Evolutionary conservation across 2,888 invertebrate genomes (phyloP), one percentile per base, ranked within the genome.

Genomic region (Oxycera nigricornis): DNA sequence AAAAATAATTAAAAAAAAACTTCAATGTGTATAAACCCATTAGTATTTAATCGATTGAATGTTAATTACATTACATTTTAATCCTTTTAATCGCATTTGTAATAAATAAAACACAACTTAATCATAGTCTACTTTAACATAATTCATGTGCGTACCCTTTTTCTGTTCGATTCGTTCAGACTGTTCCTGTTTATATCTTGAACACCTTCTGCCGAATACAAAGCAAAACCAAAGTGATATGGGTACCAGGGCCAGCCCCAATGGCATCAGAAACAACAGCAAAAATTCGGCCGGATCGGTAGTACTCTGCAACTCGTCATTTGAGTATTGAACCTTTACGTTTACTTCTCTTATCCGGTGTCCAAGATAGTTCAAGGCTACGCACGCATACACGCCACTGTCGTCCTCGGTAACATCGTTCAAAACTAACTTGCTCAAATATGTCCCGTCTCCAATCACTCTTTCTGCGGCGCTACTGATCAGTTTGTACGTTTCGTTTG

Each of bases 311-410:
- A 46, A 22, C 9, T 57, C 28, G 11, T 62, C 46, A 20, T 67
- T 30, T 1, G 57, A 11, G 20, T 28, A 14, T 17, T 74, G 14
- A 9, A 85, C 81, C 6, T 80, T 78, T n/a, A 85, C 77, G 75
- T 80, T 83, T 2, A 82, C 82, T 68, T 85, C 84, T 1, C 82
- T 78, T 52, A 83, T 82, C 62, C 80, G 82, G 74, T 83, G 81
- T 0, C 86, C 86, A 1, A 79, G 80, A 78, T 82, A 83, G 74
- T 82, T 86, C 1, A 85, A 82, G 9, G 83, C 83, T 35, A 83
- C 84, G 74, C 85, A 85, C 3, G 84, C 84, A 76, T 85, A 85
- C 59, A 79, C 80, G 0, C 84, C 85, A 4, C 80, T 79, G 77
- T 85, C 84, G 20, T 79, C 68, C 11, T 77, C 68, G 0, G 80